Evolutionary conservation across 2,888 invertebrate genomes (phyloP), one percentile per base, ranked within the genome.

Genomic region (Drosophila anomelani): DNA sequence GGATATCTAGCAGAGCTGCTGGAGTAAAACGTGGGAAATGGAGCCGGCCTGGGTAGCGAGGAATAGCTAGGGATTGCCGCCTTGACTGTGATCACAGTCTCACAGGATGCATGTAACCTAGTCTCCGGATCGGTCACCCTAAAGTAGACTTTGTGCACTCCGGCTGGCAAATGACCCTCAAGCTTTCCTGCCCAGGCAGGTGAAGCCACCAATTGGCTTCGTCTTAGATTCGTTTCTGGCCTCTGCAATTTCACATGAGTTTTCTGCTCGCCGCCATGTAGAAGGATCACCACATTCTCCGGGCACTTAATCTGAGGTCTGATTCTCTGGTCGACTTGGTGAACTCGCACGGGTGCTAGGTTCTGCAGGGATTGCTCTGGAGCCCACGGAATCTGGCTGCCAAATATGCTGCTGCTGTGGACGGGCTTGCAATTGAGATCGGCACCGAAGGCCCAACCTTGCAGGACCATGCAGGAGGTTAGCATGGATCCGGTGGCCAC

Each of bases 241-340:
- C 90, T 90, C 32, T 92, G 94, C 0, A 95, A 93, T 68, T 94
- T 85, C n/a, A 93, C 90, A 47, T 91, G 90, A 3, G 92, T 88
- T 7, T 84, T 90, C 12, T 72, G 78, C 44, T 92, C 91, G 0
- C 82, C 89, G 1, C 78, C 93, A 3, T 94, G 93, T 53, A 95
- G 92, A 53, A 93, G 93, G 39, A 95, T 93, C 38, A 93, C 94
- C 46, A 95, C 93, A 81, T 94, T 94, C 46, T 94, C 93, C 1
- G 95, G 95, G 85, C 95, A 96, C 78, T 93, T 94, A 73, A 96
- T 95, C 79, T 93, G 94, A 23, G 95, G 94, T 3, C n/a, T 41
- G 1, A 39, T 5, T 8, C 26, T 26, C 12, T 93, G 92, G 4
- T 93, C 92, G 9, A 58, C 67, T 46, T 93, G 12, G 41, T 60